Evolutionary conservation across 2,797 vertebrate genomes (phyloP).

Genomic region (Argya squamiceps): DNA sequence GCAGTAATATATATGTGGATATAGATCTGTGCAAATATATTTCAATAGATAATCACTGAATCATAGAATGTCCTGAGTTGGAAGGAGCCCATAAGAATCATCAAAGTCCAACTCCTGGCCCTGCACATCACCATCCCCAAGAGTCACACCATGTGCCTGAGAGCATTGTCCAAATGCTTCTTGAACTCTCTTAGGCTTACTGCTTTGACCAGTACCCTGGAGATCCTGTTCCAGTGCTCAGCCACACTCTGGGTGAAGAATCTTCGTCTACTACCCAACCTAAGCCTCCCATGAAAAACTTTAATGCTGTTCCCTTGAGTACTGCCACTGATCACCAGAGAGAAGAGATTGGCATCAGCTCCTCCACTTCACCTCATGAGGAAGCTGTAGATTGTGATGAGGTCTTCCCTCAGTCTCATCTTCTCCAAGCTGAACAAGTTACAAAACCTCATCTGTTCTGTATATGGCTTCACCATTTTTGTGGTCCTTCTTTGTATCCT

Average conservation of each 20-base stretch:
- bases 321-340: not conserved
- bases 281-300: not conserved
- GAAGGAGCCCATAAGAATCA: not conserved
- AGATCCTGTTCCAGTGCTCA: not conserved
- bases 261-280: not conserved
- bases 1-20: not conserved
- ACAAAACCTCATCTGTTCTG: not conserved
- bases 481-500: rapidly evolving
- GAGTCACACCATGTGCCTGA: not conserved
- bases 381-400: not conserved
- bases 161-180: not conserved
- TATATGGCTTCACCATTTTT: not conserved
- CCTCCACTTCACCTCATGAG: not conserved
- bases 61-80: not conserved
- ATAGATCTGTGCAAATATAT: not conserved
- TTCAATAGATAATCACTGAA: not conserved
- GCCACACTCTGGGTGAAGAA: not conserved
- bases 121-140: not conserved
- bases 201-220: not conserved
- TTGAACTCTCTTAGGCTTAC: not conserved
- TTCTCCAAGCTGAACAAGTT: not conserved
- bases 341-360: not conserved
- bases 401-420: rapidly evolving
- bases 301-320: not conserved
- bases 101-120: not conserved